Percentiles rank a stretch among this genome's conserved stretches.
Evolutionary conservation across 2,113 vertebrate species (phyloP).

Genomic region (Daubentonia madagascariensis): DNA sequence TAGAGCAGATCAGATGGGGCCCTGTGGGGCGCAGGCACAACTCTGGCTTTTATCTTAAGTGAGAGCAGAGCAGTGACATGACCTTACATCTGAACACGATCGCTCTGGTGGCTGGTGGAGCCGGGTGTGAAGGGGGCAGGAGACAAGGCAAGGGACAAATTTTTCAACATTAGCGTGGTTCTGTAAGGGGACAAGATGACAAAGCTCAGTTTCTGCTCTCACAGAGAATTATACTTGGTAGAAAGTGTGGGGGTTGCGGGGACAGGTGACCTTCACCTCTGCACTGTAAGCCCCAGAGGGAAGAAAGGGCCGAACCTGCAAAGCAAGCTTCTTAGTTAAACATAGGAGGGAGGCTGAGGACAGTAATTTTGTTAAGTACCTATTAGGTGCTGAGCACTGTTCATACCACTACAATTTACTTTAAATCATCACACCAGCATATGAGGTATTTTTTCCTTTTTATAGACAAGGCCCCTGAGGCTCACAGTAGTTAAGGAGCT

Average conservation of each 20-base stretch:
- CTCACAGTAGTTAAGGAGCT: neutral
- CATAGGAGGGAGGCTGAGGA: neutral
- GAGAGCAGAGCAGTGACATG: accelerated
- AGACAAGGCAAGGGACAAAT: neutral
- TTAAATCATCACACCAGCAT: slow-evolving; percentile 35
- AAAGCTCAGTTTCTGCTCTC: neutral
- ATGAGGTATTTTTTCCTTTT: slow-evolving; percentile 30
- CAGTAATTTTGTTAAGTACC: slow-evolving; percentile 1
- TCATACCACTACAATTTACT: slow-evolving; percentile 33
- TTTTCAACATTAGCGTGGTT: neutral
- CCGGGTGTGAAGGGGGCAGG: neutral
- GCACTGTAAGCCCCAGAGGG: accelerated
- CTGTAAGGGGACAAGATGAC: neutral
- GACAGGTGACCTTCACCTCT: neutral
- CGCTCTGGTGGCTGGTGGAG: neutral
- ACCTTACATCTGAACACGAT: neutral
- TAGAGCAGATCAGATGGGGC: neutral
- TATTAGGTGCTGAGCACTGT: slow-evolving; percentile 25
- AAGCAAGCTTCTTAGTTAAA: neutral
- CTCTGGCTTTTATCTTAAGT: neutral
- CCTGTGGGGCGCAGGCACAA: neutral
- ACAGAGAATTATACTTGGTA: neutral
- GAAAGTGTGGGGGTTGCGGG: accelerated
- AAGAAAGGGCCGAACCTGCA: neutral
- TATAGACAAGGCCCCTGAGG: slow-evolving; percentile 3